Conservation (phyloP, 2,888 invertebrate species). For the Pyrrhosoma nymphula region DNA sequence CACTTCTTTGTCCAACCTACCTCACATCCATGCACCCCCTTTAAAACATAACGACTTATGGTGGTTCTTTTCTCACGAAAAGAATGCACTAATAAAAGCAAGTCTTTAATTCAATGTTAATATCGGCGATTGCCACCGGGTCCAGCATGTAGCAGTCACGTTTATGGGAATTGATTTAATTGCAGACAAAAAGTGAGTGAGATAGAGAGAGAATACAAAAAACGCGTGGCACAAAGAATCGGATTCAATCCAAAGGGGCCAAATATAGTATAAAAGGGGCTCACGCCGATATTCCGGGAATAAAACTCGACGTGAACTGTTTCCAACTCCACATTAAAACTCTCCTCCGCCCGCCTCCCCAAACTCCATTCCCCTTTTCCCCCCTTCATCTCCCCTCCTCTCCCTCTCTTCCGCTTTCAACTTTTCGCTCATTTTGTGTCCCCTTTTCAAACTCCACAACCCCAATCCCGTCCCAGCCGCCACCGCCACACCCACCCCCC, state of each 20-base stretch:
- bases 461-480: neutral
- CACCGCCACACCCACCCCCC: neutral
- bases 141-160: too few species aligned
- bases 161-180: neutral
- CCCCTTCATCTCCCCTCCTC: neutral
- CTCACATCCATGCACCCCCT: too few species aligned
- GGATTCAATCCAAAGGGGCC: neutral
- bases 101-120: too few species aligned
- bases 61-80: too few species aligned
- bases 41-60: too few species aligned
- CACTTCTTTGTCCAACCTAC: too few species aligned
- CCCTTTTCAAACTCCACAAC: neutral
- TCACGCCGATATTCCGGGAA: neutral
- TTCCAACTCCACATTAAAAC: neutral
- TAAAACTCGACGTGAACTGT: neutral
- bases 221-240: neutral
- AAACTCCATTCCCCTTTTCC: too few species aligned
- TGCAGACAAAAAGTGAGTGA: neutral
- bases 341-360: neutral
- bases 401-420: neutral
- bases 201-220: neutral
- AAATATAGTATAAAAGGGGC: neutral
- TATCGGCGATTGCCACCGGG: too few species aligned
- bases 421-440: constrained; percentile 13
- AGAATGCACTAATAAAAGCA: too few species aligned